Evolutionary conservation across 2,113 vertebrate genomes (phyloP), one percentile per base, ranked within the genome.

Genomic region (Prunella fulvescens): DNA sequence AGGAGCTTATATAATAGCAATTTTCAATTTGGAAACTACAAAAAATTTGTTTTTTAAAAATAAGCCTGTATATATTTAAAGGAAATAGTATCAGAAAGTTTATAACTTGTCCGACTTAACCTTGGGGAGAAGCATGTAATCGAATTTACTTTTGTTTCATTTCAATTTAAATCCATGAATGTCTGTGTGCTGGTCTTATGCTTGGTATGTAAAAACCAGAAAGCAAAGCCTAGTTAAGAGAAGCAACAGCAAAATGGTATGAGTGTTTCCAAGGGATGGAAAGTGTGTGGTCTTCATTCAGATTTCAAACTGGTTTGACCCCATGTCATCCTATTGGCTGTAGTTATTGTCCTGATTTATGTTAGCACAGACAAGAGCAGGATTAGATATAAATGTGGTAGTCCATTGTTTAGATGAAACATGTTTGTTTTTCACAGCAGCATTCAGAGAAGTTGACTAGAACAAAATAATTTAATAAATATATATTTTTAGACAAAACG

Each of bases 321-420:
- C 39, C 90, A 92, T 96, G 95, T 93, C 95, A 95, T 92, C 74
- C 89, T 73, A 77, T 88, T 94, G 66, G 91, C 71, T 95, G 88
- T 94, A 95, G 78, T 95, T 95, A 94, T 97, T 95, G 95, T 97
- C 94, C 85, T 92, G 96, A 91, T 94, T 95, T 97, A 96, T 88
- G 87, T 94, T 93, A 90, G 74, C 5, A 3, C 76, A 88, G 92
- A 94, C 74, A 93, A 95, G 85, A 90, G 71, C 1, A 3, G 93
- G 90, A 95, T 95, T 92, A 96, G 82, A 88, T 94, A 90, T 94
- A 95, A 93, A 85, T 77, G 86, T 93, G 71, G 79, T 90, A 86
- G 71, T 47, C 29, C 42, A 87, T 65, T 96, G 85, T 94, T 92
- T 93, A 77, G 71, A 83, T 42, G 45, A 77, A 73, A 70, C 39